Evolutionary conservation across 2,888 invertebrate species (phyloP).

Genomic region (Dexiosoma caninum): DNA sequence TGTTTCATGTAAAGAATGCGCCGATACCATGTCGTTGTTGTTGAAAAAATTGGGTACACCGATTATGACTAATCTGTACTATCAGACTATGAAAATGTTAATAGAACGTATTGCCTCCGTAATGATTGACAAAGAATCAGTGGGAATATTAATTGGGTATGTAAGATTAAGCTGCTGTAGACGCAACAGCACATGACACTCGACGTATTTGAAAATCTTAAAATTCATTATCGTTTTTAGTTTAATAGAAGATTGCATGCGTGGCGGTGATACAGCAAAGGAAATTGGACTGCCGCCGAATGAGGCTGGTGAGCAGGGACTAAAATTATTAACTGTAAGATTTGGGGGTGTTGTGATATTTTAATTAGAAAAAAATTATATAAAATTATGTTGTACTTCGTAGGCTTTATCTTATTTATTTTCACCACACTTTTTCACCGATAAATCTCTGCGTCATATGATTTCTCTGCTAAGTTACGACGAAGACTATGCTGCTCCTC

Average conservation of each 20-base stretch:
- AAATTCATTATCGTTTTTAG: constrained; percentile 62
- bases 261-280: constrained; percentile 83
- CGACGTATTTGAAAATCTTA: background rate
- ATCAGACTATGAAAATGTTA: constrained; percentile 96
- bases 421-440: constrained; percentile 93
- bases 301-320: constrained; percentile 92
- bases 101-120: constrained; percentile 96
- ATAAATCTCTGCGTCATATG: constrained; percentile 88
- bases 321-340: constrained; percentile 88
- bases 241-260: constrained; percentile 84
- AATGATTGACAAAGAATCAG: constrained; percentile 94
- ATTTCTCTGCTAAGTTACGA: constrained; percentile 83
- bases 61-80: constrained; percentile 95
- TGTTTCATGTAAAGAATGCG: constrained; percentile 95
- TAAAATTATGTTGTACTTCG: background rate
- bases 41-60: constrained; percentile 96
- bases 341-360: background rate
- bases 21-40: constrained; percentile 89
- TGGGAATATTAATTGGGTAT: constrained; percentile 84
- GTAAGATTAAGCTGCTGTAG: constrained; percentile 67
- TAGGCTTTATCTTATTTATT: constrained; percentile 89
- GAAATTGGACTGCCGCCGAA: constrained; percentile 88
- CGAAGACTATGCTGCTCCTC: constrained; percentile 88
- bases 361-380: background rate
- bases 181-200: too few relatives aligned